Base-by-base conservation (phyloP, 2,113 vertebrate species). In the Peromyscus leucopus region DNA sequence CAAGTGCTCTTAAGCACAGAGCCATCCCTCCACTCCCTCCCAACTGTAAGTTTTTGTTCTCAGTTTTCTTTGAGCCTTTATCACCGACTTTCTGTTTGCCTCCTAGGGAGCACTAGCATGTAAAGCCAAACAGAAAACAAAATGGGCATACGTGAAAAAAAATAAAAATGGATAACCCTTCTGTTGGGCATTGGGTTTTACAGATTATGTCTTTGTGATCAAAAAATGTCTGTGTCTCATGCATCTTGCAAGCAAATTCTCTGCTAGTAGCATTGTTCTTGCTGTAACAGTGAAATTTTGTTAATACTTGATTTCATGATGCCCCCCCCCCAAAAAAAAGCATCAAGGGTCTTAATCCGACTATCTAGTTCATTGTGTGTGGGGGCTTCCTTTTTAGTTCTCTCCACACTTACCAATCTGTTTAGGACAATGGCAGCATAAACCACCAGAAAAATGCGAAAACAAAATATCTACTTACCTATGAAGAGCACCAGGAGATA, bases 401-500 rank as follows among this genome's bases (percentile, higher is more conserved):
- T 28, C 28, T 11, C 12, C 15, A 2, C 63, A 61, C 89, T 95
- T 59, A 42, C 11, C 80, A 57, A 48, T 71, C 51, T 67, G 36
- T 65, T 59, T 76, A 93, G 36, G 72, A 67, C 87, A 72, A 74
- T 31, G 46, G n/a, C 24, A 72, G 28, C 24, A 67, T 72, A 93
- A 82, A 74, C 22, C 31, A 59, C 28, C 84, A 24, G 76, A 59
- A 89, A 91, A 89, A 91, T 10, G 5, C 21, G 85, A 83, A 89
- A 94, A 80, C 59, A 95, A 83, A 95, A 80, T 91, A 75, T n/a
- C 42, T 74, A 98, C 99, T 99, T 98, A 99, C 99, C 99, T 67
- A 98, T 89, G 63, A 98, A 98, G 10, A 99, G 99, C 69, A 99
- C 96, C 21, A 98, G 89, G 88, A 99, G 98, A 97, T 99, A 99